Evolutionary conservation across 2,797 vertebrate species (phyloP).

Genomic region (Sebastes aleutianus): DNA sequence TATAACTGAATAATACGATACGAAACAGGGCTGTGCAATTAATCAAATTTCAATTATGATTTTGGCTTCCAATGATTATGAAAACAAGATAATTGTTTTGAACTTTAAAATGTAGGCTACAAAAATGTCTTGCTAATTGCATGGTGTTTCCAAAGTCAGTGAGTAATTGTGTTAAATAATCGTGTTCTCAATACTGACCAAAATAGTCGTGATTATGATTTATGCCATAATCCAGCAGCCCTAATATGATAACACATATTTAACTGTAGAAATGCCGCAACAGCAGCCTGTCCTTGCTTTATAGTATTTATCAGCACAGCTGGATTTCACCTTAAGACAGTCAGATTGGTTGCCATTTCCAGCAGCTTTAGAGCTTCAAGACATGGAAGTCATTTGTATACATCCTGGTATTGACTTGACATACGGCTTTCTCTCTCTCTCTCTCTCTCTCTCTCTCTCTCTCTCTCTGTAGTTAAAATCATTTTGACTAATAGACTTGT

Average conservation of each 20-base stretch:
- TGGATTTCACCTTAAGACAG: not conserved
- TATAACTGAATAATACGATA: not conserved
- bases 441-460: not conserved
- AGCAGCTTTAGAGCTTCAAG: not conserved
- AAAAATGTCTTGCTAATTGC: no score
- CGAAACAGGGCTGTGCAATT: rapidly evolving
- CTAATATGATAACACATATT: not conserved
- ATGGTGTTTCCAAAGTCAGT: no score
- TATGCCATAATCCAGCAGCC: no score
- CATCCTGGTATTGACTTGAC: not conserved
- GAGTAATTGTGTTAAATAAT: no score
- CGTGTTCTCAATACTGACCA: no score
- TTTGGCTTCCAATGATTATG: no score
- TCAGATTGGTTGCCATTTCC: not conserved
- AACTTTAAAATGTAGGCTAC: no score
- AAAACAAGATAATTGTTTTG: no score
- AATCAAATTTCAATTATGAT: no score
- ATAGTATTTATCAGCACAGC: not conserved
- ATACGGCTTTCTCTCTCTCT: not conserved
- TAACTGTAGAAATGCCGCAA: not conserved
- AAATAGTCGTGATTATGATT: rapidly evolving
- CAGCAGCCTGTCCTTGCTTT: not conserved
- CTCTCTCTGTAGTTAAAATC: not conserved
- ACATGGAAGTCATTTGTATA: not conserved
- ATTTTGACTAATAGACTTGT: not conserved